Conservation (phyloP, 2,797 vertebrate species). For the Mus caroli region DNA sequence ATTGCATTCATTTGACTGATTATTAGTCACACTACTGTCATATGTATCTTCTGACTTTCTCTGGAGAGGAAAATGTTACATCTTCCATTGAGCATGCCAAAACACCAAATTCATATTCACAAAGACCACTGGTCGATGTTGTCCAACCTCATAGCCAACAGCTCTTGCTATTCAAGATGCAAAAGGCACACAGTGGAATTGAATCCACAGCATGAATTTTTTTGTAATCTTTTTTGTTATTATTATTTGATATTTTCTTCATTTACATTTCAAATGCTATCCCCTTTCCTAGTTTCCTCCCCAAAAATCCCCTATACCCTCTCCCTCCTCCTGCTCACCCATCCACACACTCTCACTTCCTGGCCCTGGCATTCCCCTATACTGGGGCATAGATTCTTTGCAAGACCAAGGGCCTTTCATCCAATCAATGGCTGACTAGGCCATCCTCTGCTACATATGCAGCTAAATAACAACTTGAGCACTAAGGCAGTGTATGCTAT, state of each 20-base stretch:
- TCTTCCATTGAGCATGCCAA: neutral
- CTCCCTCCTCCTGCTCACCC: too few relatives aligned
- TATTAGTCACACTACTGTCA: conserved; percentile 42
- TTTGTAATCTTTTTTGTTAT: too few relatives aligned
- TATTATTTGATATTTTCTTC: too few relatives aligned
- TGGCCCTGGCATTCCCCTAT: too few relatives aligned
- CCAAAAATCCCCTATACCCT: too few relatives aligned
- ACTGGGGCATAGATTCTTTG: too few relatives aligned
- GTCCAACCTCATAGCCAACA: neutral
- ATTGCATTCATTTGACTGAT: conserved; percentile 34
- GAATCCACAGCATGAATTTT: neutral
- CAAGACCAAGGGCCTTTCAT: too few relatives aligned
- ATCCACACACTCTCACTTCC: too few relatives aligned
- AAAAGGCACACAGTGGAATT: neutral
- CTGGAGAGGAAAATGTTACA: conserved; percentile 56
- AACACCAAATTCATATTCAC: conserved; percentile 49
- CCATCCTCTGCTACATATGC: too few relatives aligned
- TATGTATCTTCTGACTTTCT: neutral
- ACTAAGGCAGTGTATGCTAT: neutral
- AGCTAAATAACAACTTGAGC: neutral
- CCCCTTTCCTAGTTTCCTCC: too few relatives aligned
- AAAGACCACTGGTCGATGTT: conserved; percentile 19
- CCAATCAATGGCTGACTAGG: too few relatives aligned
- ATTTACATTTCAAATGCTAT: too few relatives aligned
- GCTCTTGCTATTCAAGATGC: neutral